phyloP scores from a whole-genome alignment of 2,888 invertebrate genomes.

The Psylliodes chrysocephalus region DNA sequence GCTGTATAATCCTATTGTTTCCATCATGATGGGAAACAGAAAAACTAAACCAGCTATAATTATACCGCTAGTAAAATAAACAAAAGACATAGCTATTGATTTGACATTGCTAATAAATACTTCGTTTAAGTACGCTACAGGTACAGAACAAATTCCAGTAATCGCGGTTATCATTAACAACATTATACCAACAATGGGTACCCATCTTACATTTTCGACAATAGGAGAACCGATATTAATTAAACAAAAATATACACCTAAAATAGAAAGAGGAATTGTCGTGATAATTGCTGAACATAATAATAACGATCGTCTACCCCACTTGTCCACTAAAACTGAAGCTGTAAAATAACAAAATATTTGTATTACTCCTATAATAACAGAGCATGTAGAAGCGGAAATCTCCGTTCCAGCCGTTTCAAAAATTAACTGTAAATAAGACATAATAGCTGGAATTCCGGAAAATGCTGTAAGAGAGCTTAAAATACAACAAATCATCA shows the following conservation, averaged over 20 bases:
- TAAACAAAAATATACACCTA: conserved; percentile 26
- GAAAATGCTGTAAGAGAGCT: background rate
- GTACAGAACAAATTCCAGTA: conserved; percentile 15
- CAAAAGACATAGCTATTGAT: conserved; percentile 16
- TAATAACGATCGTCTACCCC: conserved; percentile 23
- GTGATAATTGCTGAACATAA: conserved; percentile 6
- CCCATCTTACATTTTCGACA: conserved; percentile 46
- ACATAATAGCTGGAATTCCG: conserved; percentile 20
- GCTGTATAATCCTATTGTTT: conserved; percentile 42
- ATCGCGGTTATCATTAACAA: conserved; percentile 4
- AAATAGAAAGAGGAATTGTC: conserved; percentile 7
- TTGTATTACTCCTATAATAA: conserved; percentile 8
- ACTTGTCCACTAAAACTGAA: conserved; percentile 17
- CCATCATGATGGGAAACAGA: conserved; percentile 46
- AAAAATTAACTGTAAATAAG: conserved; percentile 16
- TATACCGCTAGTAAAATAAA: background rate
- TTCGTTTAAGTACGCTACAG: conserved; percentile 14
- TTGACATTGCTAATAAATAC: conserved; percentile 16
- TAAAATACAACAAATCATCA: conserved; percentile 67
- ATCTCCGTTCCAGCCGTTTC: conserved; percentile 11
- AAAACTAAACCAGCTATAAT: conserved; percentile 12
- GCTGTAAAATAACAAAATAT: conserved; percentile 12
- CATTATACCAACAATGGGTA: conserved; percentile 14
- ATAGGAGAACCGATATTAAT: background rate
- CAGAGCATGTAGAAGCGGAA: background rate